phyloP scores from a whole-genome alignment of 2,797 vertebrate genomes.

The Echeneis naucrates region DNA sequence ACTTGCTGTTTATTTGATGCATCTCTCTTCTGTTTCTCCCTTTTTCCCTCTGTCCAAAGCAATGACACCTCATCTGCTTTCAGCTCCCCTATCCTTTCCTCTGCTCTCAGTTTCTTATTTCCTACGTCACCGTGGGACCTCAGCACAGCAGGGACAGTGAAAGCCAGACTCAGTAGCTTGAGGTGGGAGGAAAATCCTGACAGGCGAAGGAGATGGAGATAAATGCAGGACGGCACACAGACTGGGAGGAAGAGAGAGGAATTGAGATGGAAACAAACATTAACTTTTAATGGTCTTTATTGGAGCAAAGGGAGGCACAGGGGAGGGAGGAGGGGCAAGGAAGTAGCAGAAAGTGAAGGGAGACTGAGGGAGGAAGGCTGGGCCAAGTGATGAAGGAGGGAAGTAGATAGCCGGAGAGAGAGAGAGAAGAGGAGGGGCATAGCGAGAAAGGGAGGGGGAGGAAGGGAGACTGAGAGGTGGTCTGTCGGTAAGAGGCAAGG shows the following conservation, averaged over 20 bases:
- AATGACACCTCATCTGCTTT: slow-evolving; percentile 3
- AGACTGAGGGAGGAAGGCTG: slow-evolving; percentile 18
- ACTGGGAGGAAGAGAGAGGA: slow-evolving; percentile 37
- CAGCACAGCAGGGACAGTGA: slow-evolving; percentile 6
- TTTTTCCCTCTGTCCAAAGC: background rate
- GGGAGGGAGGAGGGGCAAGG: slow-evolving; percentile 23
- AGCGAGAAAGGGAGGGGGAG: slow-evolving; percentile 44
- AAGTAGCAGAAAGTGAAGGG: slow-evolving; percentile 45
- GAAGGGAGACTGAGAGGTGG: slow-evolving; percentile 67
- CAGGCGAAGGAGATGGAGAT: slow-evolving; percentile 58
- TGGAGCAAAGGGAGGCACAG: slow-evolving; percentile 34
- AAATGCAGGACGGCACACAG: slow-evolving; percentile 43
- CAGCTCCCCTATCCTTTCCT: background rate
- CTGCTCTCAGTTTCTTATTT: slow-evolving; percentile 14
- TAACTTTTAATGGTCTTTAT: slow-evolving; percentile 80
- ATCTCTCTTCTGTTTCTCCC: background rate
- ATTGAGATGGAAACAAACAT: slow-evolving; percentile 81
- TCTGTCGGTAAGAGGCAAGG: slow-evolving; percentile 75
- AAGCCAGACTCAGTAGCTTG: slow-evolving; percentile 49
- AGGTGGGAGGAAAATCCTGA: slow-evolving; percentile 52
- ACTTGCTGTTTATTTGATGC: background rate
- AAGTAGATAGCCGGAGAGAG: slow-evolving; percentile 24
- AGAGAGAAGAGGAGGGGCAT: slow-evolving; percentile 18
- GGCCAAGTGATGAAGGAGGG: slow-evolving; percentile 39
- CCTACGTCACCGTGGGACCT: slow-evolving; percentile 46